Evolutionary conservation across 2,797 vertebrate species (phyloP), one percentile per base, ranked within the genome.

Genomic region (Oryzias dopingdopingensis): DNA sequence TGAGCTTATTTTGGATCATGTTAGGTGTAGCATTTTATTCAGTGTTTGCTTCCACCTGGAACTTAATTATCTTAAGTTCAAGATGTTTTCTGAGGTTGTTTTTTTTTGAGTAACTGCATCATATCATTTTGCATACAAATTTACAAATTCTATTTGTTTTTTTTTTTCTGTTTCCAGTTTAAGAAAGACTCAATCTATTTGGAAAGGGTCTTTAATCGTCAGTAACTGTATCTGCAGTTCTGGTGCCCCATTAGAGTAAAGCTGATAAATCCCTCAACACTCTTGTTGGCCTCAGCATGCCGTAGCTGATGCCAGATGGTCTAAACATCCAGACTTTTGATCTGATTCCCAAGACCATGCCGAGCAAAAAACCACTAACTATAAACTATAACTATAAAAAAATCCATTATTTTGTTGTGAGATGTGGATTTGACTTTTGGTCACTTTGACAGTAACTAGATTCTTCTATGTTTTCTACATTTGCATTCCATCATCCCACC

Each of bases 221-320:
- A 46, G 37, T 48, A 58, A 16, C 10, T 15, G 40, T 37, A n/a
- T 70, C 50, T 62, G 16, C 49, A 48, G n/a, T n/a, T 44, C 26
- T 55, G 40, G 17, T 59, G 40, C 49, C 52, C 20, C 22, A 5
- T 18, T 52, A 22, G 32, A 68, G 49, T 49, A 51, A 32, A 0
- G 15, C 22, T 77, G 41, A 52, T 41, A 50, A 70, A 78, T 64
- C 17, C 59, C 53, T 40, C 56, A 49, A 10, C 22, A 23, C 55
- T 65, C 52, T 58, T 37, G 37, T 15, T 46, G 60, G 37, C 54
- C 74, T 59, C 69, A 76, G 73, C 54, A 43, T 5, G 45, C 23
- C 29, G 4, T 32, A 32, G 59, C 55, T 65, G 43, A 49, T 59
- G 76, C 70, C 81, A 85, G 77, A 78, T 84, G 81, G 76, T 75